Base-by-base conservation (phyloP, 2,888 invertebrate species). In the Netelia inedita region DNA sequence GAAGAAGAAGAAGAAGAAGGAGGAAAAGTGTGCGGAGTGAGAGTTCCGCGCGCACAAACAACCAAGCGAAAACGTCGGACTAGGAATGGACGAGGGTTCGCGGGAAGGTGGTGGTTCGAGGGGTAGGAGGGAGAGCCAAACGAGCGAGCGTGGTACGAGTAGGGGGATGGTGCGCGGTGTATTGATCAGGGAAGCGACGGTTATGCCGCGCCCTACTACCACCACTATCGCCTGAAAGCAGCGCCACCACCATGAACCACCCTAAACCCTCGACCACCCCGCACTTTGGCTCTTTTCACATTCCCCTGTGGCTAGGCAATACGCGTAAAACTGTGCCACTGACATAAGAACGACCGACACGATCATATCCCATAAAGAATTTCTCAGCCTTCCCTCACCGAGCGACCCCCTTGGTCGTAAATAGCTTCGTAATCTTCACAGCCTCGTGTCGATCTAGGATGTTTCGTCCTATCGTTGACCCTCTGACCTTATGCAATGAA, bases 161-260 rank as follows among this genome's bases (percentile, higher is more conserved):
- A 84, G 87, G 82, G 79, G 74, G 82, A 74, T 79, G 88, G 88
- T 90, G 91, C 61, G 90, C 61, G 90, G 91, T 88, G 92, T 93
- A 93, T 93, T 93, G 93, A 93, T 93, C 93, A 92, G 92, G 90
- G 91, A 92, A 92, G 91, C 92, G 90, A 91, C 90, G 91, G 91
- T 91, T 92, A 92, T 92, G 92, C 92, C 93, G 92, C 93, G 91
- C 93, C 93, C 93, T 93, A 92, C 92, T 90, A 92, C 91, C 90
- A 92, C 91, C 88, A 90, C 89, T 82, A 85, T 81, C 79, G 80
- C 84, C 73, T 84, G 79, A 78, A 73, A 50, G 65, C 85, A 79
- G 72, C 81, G 76, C 74, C 81, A 68, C 80, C 79, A 85, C 80
- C 79, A 87, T 85, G 66, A 78, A 82, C 73, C 55, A 82, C 76